Evolutionary conservation across 2,888 invertebrate genomes (phyloP), one percentile per base, ranked within the genome.

Genomic region (Syritta pipiens): DNA sequence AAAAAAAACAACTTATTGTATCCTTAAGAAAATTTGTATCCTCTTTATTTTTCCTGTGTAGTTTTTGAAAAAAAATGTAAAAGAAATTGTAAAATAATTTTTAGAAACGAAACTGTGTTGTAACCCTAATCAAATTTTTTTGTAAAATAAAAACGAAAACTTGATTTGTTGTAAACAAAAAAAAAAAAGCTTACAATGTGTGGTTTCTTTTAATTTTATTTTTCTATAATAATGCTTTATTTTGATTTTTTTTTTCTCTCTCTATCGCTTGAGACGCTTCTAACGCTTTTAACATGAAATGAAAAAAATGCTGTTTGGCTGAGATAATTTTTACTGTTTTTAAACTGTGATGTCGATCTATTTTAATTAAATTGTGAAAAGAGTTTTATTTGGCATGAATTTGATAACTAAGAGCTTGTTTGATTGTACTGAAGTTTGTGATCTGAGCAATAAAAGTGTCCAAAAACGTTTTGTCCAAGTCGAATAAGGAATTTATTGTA

Each of bases 121-220:
- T 69, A 59, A 69, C 59, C 6, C 49, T 69, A 69, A 68, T 49
- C 14, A 17, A 53, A 48, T 26, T 42, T 59, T 30, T 51, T n/a
- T n/a, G n/a, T n/a, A n/a, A n/a, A 69, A 69, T 69, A 69, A 69
- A 69, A 57, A 24, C n/a, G 6, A 49, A 37, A 17, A 37, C 14
- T 17, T 59, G 49, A 40, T 68, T 68, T 68, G 40, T 59, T 49
- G 28, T n/a, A 26, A 7, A n/a, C n/a, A 51, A 30, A 51, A 28
- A 22, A 37, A 55, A 62, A 44, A 22, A 14, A 19, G 46, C 20
- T 1, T 59, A 42, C 19, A 49, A 51, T n/a, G n/a, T n/a, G 59
- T 69, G 69, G 59, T 69, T 69, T 69, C 42, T 40, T 69, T 60
- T 60, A 10, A 4, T 22, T 6, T 24, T 6, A 1, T 42, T 44